A percentile compares a stretch with the other conserved stretches of the same genome.
These are phyloP conservation scores for Sclerodermus sp. DNA, from an alignment of 2,888 invertebrate species.

Conservation along the genomic window DNA sequence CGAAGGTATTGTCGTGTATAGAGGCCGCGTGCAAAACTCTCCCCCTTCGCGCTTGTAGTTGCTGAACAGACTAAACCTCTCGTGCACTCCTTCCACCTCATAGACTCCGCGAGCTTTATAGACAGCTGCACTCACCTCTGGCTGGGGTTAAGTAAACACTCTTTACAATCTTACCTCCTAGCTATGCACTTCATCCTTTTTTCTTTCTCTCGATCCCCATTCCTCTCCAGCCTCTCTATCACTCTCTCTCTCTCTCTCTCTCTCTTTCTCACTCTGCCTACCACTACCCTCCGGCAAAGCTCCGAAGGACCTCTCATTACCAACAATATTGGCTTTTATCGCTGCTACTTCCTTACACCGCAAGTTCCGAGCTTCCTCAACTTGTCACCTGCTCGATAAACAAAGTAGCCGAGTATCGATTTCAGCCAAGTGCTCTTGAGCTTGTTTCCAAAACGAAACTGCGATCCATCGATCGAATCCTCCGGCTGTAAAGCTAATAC, in stretches of 20 bases:
- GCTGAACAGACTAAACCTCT: conserved; percentile 26
- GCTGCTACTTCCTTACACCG: conserved; percentile 14
- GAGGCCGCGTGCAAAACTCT: conserved; percentile 32
- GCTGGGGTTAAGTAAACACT: conserved; percentile 36
- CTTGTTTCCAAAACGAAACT: conserved; percentile 4
- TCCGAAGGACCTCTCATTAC: conserved; percentile 22
- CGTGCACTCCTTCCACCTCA: conserved; percentile 7
- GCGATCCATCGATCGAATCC: too few relatives aligned
- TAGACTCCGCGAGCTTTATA: conserved; percentile 23
- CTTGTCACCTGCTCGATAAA: conserved; percentile 9
- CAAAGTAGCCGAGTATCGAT: conserved; percentile 5
- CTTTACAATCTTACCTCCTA: conserved; percentile 28
- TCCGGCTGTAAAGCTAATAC: too few relatives aligned
- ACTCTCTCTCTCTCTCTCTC: conserved; percentile 8
- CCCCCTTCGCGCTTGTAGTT: conserved; percentile 24
- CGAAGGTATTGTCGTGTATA: conserved; percentile 31
- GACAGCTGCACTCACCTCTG: conserved; percentile 28
- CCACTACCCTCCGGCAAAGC: conserved; percentile 7
- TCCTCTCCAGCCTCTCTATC: neutral
- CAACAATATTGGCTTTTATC: conserved; percentile 26
- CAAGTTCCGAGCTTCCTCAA: neutral
- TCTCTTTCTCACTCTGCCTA: conserved; percentile 1
- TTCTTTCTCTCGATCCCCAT: conserved; percentile 1
- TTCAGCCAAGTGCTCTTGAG: conserved; percentile 7
- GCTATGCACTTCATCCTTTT: conserved; percentile 9